Evolutionary conservation across 2,797 vertebrate genomes (phyloP), one percentile per base, ranked within the genome.

Genomic region (Micrastur ruficollis): DNA sequence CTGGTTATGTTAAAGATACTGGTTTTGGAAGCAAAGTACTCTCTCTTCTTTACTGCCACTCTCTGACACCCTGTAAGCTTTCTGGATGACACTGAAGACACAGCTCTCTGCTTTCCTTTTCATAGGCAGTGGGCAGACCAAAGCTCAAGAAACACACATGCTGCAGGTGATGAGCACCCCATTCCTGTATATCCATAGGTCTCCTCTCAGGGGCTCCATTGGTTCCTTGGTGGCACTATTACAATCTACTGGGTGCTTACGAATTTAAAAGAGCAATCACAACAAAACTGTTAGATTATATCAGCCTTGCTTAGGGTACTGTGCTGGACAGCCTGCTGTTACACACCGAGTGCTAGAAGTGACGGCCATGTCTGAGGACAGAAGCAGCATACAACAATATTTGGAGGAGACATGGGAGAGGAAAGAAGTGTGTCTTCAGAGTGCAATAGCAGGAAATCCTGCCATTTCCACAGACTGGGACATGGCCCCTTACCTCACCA

Each of bases 401-500:
- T 58, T 70, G 68, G 40, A 92, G 22, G 44, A 80, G 59, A 56
- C 8, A 29, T 0, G 12, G 31, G 16, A 89, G 65, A 90, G 23
- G 67, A 71, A 80, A 50, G 29, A 50, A 73, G 8, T 4, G 11
- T 62, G 65, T 70, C 62, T 79, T 74, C 59, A 72, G 38, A 66
- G 46, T 10, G 23, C 53, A 59, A 53, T 0, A 56, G 62, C 20
- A 71, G 26, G 34, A 61, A 67, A 88, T 74, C 20, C 63, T 46
- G 32, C 55, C 21, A 31, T 50, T 86, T 63, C 32, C 66, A 83
- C 67, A 72, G 50, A 62, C 40, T 32, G 32, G 38, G 59, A 72
- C 14, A 58, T 2, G 7, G 63, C 47, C 36, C 82, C 98, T 98
- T 98, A 99, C 99, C 99, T 99, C 93, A 99, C 95, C 90, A 99